Percentiles rank a stretch among this genome's conserved stretches.
These are phyloP conservation scores for Hedya salicella DNA, from an alignment of 2,888 invertebrate genomes.

Conservation along the genomic window DNA sequence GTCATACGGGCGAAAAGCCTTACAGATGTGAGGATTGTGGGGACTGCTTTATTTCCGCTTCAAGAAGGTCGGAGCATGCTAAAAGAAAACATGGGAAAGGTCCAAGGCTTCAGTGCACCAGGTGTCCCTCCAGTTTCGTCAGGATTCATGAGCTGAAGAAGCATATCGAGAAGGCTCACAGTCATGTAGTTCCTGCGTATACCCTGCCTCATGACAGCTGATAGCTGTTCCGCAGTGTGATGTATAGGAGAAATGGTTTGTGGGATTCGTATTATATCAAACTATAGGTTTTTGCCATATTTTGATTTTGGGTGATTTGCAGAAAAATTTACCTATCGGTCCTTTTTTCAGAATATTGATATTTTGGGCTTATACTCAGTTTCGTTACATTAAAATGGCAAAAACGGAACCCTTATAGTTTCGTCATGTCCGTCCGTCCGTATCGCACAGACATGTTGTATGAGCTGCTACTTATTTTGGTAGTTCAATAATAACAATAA, in stretches of 20 bases:
- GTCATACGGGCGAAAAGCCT: slow-evolving; percentile 79
- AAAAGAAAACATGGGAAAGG: slow-evolving; percentile 75
- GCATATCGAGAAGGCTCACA: slow-evolving; percentile 66
- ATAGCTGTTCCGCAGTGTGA: not conserved
- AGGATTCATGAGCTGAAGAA: slow-evolving; percentile 66
- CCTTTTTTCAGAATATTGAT: too few species aligned
- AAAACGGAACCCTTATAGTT: too few species aligned
- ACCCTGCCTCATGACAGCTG: not conserved
- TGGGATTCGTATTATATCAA: too few species aligned
- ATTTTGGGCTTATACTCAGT: too few species aligned
- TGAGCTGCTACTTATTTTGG: too few species aligned
- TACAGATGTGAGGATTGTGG: slow-evolving; percentile 76
- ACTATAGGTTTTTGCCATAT: too few species aligned
- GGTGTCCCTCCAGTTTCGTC: slow-evolving; percentile 66
- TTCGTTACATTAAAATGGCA: too few species aligned
- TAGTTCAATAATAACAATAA: too few species aligned
- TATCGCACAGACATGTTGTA: too few species aligned
- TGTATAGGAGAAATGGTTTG: not conserved
- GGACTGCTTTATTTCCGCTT: slow-evolving; percentile 73
- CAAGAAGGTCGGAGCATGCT: slow-evolving; percentile 73
- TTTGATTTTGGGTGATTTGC: too few species aligned
- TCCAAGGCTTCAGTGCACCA: slow-evolving; percentile 57
- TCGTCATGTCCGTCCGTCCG: too few species aligned
- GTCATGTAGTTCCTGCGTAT: slow-evolving; percentile 23
- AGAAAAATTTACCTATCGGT: too few species aligned